Evolutionary conservation across 2,113 vertebrate genomes (phyloP).

Genomic region (Hirundichthys speculiger): DNA sequence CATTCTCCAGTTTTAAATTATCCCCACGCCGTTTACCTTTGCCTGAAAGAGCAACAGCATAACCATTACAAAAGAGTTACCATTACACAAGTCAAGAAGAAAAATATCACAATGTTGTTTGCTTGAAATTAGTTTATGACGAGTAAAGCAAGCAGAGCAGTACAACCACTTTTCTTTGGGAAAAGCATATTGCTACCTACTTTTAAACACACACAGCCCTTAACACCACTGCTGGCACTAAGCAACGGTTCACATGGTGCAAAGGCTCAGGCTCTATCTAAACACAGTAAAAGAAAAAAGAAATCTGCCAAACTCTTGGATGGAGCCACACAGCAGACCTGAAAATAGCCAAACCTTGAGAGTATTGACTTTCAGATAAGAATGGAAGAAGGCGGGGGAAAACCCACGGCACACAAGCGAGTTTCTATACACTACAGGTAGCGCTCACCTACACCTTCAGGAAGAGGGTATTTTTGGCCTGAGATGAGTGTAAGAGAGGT

Average conservation of each 20-base stretch:
- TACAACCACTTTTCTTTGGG: slow-evolving; percentile 23
- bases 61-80: neutral
- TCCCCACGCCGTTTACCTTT: slow-evolving; percentile 94
- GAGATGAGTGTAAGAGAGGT: slow-evolving; percentile 68
- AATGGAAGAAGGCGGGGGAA: slow-evolving; percentile 32
- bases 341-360: slow-evolving; percentile 22
- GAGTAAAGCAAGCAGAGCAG: slow-evolving; percentile 45
- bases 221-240: neutral
- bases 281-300: slow-evolving; percentile 5
- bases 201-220: neutral
- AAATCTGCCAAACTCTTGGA: slow-evolving; percentile 37
- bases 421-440: slow-evolving; percentile 58
- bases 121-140: slow-evolving; percentile 16
- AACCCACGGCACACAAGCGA: slow-evolving; percentile 60
- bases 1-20: slow-evolving; percentile 94
- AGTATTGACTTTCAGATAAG: slow-evolving; percentile 67
- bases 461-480: slow-evolving; percentile 87
- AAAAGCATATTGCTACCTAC: slow-evolving; percentile 36
- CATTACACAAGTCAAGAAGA: neutral
- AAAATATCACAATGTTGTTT: neutral
- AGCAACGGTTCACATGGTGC: slow-evolving; percentile 24
- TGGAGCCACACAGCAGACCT: slow-evolving; percentile 36
- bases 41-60: slow-evolving; percentile 76
- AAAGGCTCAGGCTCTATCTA: slow-evolving; percentile 21
- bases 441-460: slow-evolving; percentile 86